phyloP scores from a whole-genome alignment of 2,888 invertebrate species.

The Acleris sparsana region DNA sequence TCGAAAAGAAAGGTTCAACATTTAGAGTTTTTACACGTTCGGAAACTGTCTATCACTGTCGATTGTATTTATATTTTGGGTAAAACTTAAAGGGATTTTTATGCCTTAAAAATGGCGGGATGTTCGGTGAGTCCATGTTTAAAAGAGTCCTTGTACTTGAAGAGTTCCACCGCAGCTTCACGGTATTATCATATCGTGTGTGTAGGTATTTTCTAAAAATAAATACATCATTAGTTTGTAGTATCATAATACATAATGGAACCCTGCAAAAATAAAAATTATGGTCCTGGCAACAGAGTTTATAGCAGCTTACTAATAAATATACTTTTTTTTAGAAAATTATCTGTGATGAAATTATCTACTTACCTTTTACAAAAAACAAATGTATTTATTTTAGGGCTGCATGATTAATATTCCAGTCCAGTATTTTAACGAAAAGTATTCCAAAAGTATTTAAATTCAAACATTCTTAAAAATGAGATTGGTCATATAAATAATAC shows the following conservation, averaged over 20 bases:
- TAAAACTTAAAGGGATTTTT: too few relatives aligned
- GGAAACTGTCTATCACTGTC: too few relatives aligned
- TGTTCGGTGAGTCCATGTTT: not conserved
- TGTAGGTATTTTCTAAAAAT: slow-evolving; percentile 6
- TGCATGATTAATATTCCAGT: slow-evolving; percentile 39
- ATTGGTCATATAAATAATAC: slow-evolving; percentile 13
- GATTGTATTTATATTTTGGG: too few relatives aligned
- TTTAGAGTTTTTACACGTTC: too few relatives aligned
- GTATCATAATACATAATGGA: slow-evolving; percentile 5
- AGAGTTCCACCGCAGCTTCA: slow-evolving; percentile 12
- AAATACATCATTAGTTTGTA: slow-evolving; percentile 26
- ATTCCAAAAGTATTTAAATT: slow-evolving; percentile 46
- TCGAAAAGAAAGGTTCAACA: too few relatives aligned
- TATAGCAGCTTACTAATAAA: slow-evolving; percentile 17
- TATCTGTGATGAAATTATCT: slow-evolving; percentile 28
- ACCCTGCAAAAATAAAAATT: slow-evolving; percentile 5
- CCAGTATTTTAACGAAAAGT: slow-evolving; percentile 37
- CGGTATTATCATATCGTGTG: slow-evolving; percentile 8
- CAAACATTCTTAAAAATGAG: slow-evolving; percentile 45
- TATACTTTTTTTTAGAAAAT: slow-evolving; percentile 8
- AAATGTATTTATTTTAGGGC: slow-evolving; percentile 57
- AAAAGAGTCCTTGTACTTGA: not conserved
- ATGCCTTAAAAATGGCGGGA: too few relatives aligned
- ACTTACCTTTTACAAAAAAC: slow-evolving; percentile 39
- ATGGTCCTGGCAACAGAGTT: slow-evolving; percentile 28